Evolutionary conservation across 2,888 invertebrate genomes (phyloP).

Genomic region (Spatulosminthurus flaviceps): DNA sequence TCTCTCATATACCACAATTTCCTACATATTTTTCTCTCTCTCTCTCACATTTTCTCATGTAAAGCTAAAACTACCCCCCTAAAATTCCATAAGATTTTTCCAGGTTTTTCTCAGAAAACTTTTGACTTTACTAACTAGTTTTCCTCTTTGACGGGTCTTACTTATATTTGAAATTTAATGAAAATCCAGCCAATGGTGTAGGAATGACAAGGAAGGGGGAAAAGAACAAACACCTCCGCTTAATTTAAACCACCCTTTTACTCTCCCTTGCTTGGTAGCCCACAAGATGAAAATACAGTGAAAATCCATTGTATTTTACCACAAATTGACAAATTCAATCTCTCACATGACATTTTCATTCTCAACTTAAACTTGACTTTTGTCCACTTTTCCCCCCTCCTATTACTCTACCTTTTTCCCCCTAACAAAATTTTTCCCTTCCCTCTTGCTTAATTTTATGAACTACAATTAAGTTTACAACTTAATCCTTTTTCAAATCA

Average conservation of each 20-base stretch:
- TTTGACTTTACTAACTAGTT: conserved; percentile 39
- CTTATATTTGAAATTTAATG: conserved; percentile 27
- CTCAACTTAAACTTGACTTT: too few relatives aligned
- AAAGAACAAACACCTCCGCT: conserved; percentile 32
- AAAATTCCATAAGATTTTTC: not conserved
- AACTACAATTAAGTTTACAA: conserved; percentile 39
- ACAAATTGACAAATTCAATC: not conserved
- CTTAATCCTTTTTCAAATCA: conserved; percentile 35
- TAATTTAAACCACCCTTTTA: too few relatives aligned
- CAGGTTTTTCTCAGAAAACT: too few relatives aligned
- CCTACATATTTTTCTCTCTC: too few relatives aligned
- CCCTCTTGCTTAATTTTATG: not conserved
- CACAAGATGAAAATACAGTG: too few relatives aligned
- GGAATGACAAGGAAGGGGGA: conserved; percentile 8
- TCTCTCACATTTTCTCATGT: not conserved
- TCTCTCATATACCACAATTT: too few relatives aligned
- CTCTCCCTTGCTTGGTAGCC: not conserved
- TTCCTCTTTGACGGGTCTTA: conserved; percentile 35
- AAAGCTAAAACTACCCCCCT: not conserved
- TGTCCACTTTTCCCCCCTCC: not conserved
- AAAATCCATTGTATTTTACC: too few relatives aligned
- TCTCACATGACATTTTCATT: not conserved
- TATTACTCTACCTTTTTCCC: not conserved
- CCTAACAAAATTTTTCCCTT: too few relatives aligned
- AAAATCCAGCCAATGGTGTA: too few relatives aligned